A percentile compares a stretch with the other conserved stretches of the same genome.
phyloP scores from a whole-genome alignment of 2,797 vertebrate genomes.

The Botia almorhae region DNA sequence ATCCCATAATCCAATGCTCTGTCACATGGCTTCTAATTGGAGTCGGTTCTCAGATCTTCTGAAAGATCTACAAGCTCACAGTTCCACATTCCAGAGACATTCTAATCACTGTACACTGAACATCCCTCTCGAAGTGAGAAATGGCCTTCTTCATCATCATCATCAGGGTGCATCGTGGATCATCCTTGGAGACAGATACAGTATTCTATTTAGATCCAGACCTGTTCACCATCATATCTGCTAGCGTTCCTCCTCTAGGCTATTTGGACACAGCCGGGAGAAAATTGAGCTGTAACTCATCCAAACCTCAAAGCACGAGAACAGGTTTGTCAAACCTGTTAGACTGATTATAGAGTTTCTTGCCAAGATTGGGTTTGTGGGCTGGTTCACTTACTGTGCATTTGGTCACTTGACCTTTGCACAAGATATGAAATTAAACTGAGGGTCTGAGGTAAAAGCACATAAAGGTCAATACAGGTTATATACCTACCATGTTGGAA shows the following conservation, averaged over 20 bases:
- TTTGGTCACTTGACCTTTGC: constrained; percentile 46
- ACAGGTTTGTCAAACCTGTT: constrained; percentile 50
- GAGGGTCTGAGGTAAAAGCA: constrained; percentile 25
- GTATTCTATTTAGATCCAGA: constrained; percentile 55
- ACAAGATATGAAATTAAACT: constrained; percentile 31
- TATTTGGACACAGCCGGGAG: constrained; percentile 52
- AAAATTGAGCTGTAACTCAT: constrained; percentile 66
- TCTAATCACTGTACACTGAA: constrained; percentile 39
- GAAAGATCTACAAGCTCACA: constrained; percentile 17
- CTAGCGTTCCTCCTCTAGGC: constrained; percentile 55
- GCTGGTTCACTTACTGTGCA: constrained; percentile 40
- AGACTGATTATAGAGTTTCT: constrained; percentile 57
- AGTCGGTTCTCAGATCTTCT: constrained; percentile 10
- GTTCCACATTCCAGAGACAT: constrained; percentile 30
- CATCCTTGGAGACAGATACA: constrained; percentile 59
- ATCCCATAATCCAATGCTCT: constrained; percentile 8
- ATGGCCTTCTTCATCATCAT: constrained; percentile 52
- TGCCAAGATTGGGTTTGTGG: constrained; percentile 53
- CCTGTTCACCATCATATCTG: constrained; percentile 58
- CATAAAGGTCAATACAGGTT: background rate
- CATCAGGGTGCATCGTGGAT: constrained; percentile 46
- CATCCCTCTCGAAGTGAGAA: constrained; percentile 46
- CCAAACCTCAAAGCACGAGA: constrained; percentile 28
- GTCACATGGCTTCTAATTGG: background rate
- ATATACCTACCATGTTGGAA: background rate